Percentiles rank a stretch among this genome's conserved stretches.
phyloP scores from a whole-genome alignment of 1,140 invertebrate species.

The Daktulosphaira vitifoliae region DNA sequence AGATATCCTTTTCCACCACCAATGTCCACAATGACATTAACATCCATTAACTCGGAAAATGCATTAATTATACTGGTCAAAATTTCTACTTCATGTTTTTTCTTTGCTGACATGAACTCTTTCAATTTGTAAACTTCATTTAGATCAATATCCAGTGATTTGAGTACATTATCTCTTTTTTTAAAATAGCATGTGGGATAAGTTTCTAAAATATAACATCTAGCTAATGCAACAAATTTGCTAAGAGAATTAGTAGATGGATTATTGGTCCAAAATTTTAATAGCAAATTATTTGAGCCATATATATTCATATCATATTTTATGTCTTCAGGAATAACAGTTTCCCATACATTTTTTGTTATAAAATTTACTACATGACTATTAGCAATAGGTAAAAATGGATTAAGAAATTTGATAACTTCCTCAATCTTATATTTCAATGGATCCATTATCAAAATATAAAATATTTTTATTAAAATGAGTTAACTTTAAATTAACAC shows the following conservation, averaged over 20 bases:
- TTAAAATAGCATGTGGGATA: constrained; percentile 8
- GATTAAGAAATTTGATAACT: constrained; percentile 50
- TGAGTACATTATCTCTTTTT: constrained; percentile 37
- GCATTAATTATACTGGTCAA: constrained; percentile 49
- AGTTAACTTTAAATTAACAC: constrained; percentile 40
- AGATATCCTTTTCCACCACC: constrained; percentile 82
- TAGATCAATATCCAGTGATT: constrained; percentile 44
- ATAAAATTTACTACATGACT: constrained; percentile 74
- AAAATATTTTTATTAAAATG: constrained; percentile 34
- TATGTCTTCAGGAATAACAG: constrained; percentile 49
- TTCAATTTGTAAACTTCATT: constrained; percentile 43
- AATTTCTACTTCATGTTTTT: constrained; percentile 67
- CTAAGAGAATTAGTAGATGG: constrained; percentile 12
- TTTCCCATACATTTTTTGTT: constrained; percentile 58
- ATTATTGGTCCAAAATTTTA: constrained; percentile 22
- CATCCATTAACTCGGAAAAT: constrained; percentile 39
- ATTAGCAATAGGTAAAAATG: constrained; percentile 55
- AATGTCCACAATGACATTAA: constrained; percentile 61
- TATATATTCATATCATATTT: constrained; percentile 45
- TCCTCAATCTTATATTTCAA: constrained; percentile 46
- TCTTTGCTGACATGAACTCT: constrained; percentile 54
- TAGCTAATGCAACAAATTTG: constrained; percentile 4
- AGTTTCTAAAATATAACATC: not conserved
- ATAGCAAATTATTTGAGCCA: not conserved
- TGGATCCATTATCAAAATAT: constrained; percentile 30